Evolutionary conservation across 2,888 invertebrate genomes (phyloP).

Genomic region (Caenorhabditis doughertyi): DNA sequence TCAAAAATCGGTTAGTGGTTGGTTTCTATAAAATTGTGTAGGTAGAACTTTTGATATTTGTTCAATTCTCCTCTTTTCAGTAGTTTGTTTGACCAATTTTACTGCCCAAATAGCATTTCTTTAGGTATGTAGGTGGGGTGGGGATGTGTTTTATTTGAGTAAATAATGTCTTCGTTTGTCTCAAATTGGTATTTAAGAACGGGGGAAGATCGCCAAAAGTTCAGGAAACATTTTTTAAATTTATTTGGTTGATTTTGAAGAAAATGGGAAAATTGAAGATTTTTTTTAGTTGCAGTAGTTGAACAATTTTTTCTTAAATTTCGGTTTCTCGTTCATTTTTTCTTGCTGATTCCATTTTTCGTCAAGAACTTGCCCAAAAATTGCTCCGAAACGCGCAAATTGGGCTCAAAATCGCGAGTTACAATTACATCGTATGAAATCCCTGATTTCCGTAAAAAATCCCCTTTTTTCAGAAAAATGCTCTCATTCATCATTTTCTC

Average conservation of each 20-base stretch:
- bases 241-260: no score
- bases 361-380: no score
- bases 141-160: conserved; percentile 4
- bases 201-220: background rate
- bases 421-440: no score
- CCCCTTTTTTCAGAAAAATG: background rate
- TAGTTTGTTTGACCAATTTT: conserved; percentile 15
- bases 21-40: conserved; percentile 11
- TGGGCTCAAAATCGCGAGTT: no score
- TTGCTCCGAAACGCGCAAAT: no score
- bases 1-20: conserved; percentile 15
- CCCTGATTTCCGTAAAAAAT: no score
- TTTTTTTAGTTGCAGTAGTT: no score
- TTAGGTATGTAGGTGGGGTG: conserved; percentile 7
- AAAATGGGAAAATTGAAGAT: background rate
- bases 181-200: background rate
- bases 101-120: background rate
- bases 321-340: no score
- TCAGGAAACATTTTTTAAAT: no score
- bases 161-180: conserved; percentile 3
- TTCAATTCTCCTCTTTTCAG: background rate
- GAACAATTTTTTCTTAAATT: no score
- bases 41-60: conserved; percentile 19
- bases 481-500: background rate
- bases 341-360: no score